Evolutionary conservation across 2,888 invertebrate species (phyloP).

Genomic region (Amphimallon solstitiale): DNA sequence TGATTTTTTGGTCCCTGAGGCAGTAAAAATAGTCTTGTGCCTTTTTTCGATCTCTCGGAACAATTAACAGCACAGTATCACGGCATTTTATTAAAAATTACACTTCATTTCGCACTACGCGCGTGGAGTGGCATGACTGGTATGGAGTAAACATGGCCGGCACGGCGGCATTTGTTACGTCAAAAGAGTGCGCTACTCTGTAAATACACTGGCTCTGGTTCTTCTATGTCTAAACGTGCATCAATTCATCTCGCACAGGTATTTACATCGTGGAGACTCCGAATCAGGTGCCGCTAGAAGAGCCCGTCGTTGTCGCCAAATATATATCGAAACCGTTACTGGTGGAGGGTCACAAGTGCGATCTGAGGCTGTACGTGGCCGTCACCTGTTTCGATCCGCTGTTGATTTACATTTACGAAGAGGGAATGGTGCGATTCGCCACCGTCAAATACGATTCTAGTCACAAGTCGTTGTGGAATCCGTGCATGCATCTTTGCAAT

Average conservation of each 20-base stretch:
- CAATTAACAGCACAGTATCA: too few species aligned
- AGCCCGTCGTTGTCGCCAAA: slow-evolving; percentile 89
- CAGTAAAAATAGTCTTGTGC: too few species aligned
- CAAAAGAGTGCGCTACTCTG: too few species aligned
- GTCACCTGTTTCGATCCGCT: slow-evolving; percentile 96
- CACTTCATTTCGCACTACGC: too few species aligned
- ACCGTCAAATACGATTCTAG: slow-evolving; percentile 93
- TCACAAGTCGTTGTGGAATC: slow-evolving; percentile 93
- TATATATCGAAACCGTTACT: slow-evolving; percentile 88
- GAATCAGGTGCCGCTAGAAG: slow-evolving; percentile 86
- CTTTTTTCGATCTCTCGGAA: too few species aligned
- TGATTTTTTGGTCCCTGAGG: too few species aligned
- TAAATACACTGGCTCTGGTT: too few species aligned
- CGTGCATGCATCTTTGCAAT: slow-evolving; percentile 97
- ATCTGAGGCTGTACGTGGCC: slow-evolving; percentile 92
- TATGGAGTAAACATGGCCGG: too few species aligned
- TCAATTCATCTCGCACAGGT: slow-evolving; percentile 51
- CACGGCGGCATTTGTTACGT: too few species aligned
- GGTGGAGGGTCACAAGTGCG: slow-evolving; percentile 96
- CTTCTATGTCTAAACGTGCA: too few species aligned
- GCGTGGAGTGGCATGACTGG: too few species aligned
- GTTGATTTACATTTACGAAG: slow-evolving; percentile 93
- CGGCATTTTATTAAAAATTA: too few species aligned
- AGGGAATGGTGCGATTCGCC: slow-evolving; percentile 94
- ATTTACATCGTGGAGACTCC: slow-evolving; percentile 63